These are phyloP conservation scores for Drosophila paranaensis DNA, from an alignment of 2,888 invertebrate species.

Conservation along the genomic window DNA sequence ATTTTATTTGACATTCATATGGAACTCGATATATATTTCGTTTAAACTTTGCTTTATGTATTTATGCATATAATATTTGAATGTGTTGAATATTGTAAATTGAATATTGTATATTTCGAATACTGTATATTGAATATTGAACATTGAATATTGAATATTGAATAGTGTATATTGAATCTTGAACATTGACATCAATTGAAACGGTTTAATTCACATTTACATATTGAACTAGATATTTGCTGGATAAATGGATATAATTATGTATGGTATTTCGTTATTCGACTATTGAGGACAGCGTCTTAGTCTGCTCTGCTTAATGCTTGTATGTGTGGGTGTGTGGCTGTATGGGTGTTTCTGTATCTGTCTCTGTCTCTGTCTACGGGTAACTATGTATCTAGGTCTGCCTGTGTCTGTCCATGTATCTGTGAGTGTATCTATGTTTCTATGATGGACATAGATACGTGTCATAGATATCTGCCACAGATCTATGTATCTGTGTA, in stretches of 20 bases:
- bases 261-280: no score
- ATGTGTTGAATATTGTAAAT: slow-evolving; percentile 13
- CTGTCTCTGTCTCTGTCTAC: no score
- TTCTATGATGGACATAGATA: no score
- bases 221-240: slow-evolving; percentile 1
- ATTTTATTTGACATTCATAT: slow-evolving; percentile 29
- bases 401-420: no score
- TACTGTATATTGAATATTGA: background rate
- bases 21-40: slow-evolving; percentile 12
- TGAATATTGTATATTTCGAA: slow-evolving; percentile 1
- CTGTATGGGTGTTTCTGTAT: no score
- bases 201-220: slow-evolving; percentile 13
- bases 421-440: no score
- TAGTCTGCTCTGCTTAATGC: no score
- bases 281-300: no score
- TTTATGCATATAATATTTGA: slow-evolving; percentile 4
- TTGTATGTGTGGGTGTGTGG: background rate
- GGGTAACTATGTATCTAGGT: no score
- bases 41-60: background rate
- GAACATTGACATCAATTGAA: slow-evolving; percentile 23
- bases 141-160: slow-evolving; percentile 15
- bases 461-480: no score
- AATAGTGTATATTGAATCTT: background rate
- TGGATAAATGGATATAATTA: slow-evolving; percentile 2
- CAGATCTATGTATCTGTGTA: no score